Evolutionary conservation across 2,113 vertebrate genomes (phyloP).

Genomic region (Girardinichthys multiradiatus): DNA sequence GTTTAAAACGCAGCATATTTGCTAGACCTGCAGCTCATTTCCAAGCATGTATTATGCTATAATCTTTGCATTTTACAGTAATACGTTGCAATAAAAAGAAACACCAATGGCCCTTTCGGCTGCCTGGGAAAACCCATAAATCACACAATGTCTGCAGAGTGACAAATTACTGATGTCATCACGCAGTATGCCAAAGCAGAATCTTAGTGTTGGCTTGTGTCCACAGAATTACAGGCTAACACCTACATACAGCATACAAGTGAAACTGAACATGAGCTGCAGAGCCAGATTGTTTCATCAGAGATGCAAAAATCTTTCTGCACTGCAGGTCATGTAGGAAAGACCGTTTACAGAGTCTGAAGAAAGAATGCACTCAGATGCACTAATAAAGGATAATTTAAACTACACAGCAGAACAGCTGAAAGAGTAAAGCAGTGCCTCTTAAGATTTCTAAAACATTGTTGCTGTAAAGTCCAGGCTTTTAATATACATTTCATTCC

Average conservation of each 20-base stretch:
- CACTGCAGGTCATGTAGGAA: background rate
- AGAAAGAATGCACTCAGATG: background rate
- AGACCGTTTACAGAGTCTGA: background rate
- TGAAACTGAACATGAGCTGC: slow-evolving; percentile 15
- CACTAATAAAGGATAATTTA: background rate
- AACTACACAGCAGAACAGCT: background rate
- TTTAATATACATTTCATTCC: too few species aligned
- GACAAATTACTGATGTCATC: slow-evolving; percentile 75
- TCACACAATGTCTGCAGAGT: slow-evolving; percentile 63
- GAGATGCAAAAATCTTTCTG: background rate
- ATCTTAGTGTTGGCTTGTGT: slow-evolving; percentile 39
- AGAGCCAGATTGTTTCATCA: too few species aligned
- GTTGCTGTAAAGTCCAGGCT: too few species aligned
- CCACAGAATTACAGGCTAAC: slow-evolving; percentile 25
- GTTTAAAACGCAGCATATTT: slow-evolving; percentile 57
- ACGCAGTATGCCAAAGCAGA: slow-evolving; percentile 50
- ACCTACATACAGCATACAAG: slow-evolving; percentile 30
- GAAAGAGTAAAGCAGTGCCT: background rate
- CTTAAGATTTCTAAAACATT: background rate
- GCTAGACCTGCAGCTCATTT: slow-evolving; percentile 62
- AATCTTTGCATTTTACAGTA: slow-evolving; percentile 70
- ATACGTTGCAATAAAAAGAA: slow-evolving; percentile 67
- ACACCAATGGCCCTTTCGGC: slow-evolving; percentile 59
- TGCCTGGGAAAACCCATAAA: slow-evolving; percentile 71
- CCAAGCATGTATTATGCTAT: slow-evolving; percentile 68